These are phyloP conservation scores for Drosophila guanche DNA, from an alignment of 1,140 invertebrate species.

Conservation along the genomic window DNA sequence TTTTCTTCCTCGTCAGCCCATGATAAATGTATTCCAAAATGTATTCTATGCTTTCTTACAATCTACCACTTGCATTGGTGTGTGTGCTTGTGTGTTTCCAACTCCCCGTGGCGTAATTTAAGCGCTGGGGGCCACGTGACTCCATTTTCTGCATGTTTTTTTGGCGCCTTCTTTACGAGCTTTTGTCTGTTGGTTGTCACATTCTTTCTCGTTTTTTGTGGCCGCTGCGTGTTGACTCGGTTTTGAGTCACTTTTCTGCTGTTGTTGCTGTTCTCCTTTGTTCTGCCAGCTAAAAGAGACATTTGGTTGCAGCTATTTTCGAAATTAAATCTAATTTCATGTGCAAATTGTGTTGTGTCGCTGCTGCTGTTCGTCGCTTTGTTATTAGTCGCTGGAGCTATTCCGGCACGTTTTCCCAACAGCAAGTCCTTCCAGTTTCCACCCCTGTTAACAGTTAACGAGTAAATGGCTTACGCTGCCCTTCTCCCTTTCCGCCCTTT, in stretches of 20 bases:
- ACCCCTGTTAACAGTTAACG: slow-evolving; percentile 43
- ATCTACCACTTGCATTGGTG: slow-evolving; percentile 6
- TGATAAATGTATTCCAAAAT: slow-evolving; percentile 24
- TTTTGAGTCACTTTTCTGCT: slow-evolving; percentile 10
- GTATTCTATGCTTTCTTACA: too few relatives aligned
- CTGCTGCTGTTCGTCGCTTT: slow-evolving; percentile 15
- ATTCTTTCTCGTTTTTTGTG: slow-evolving; percentile 49
- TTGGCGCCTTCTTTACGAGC: slow-evolving; percentile 43
- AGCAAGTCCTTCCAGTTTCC: neutral
- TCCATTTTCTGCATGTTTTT: slow-evolving; percentile 59
- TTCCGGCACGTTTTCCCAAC: slow-evolving; percentile 22
- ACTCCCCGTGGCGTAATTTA: slow-evolving; percentile 49
- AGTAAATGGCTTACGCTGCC: slow-evolving; percentile 55
- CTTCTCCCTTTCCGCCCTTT: neutral
- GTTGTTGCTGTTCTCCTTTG: slow-evolving; percentile 11
- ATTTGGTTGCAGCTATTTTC: slow-evolving; percentile 34
- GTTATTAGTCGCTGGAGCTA: slow-evolving; percentile 27
- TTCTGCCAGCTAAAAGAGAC: slow-evolving; percentile 8
- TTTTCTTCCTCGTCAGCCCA: neutral
- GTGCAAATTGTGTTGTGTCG: slow-evolving; percentile 49
- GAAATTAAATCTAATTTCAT: slow-evolving; percentile 74
- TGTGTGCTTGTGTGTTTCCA: slow-evolving; percentile 1
- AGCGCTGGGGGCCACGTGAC: slow-evolving; percentile 55
- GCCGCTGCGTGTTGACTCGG: slow-evolving; percentile 31
- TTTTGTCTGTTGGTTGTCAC: slow-evolving; percentile 52